Evolutionary conservation across 1,140 invertebrate genomes (phyloP), one percentile per base, ranked within the genome.

Genomic region (Micrasema minimum): DNA sequence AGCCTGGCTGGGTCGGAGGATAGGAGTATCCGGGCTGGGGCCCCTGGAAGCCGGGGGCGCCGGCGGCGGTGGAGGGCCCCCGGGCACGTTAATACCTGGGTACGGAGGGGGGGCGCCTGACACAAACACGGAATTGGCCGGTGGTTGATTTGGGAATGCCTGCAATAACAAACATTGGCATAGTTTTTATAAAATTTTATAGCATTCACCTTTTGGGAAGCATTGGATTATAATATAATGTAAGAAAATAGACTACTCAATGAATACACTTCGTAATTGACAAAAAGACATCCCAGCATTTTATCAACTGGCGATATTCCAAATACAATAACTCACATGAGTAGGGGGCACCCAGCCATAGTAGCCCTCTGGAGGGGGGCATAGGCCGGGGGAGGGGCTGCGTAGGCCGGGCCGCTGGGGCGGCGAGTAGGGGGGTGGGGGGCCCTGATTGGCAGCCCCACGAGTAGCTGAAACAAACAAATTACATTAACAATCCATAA

Each of bases 41-140:
- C 7, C 26, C 26, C 26, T 31, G 26, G 26, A 31, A 31, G 26
- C 26, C 26, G 26, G n/a, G n/a, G n/a, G n/a, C n/a, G 26, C 26
- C 26, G 2, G 26, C 7, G 69, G 18, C 22, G 45, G 20, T 66
- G 59, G 37, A 20, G 51, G 71, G 23, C 50, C 61, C 4, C 69
- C 67, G 16, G 43, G 51, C 66, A 65, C 50, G 66, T 84, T 87
- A 74, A 97, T 91, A 46, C 96, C 96, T 48, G 96, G 95, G 85
- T 98, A 98, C 0, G 96, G 96, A 65, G 96, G 96, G n/a, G 96
- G 96, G 78, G 90, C 93, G 77, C 95, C 92, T 7, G 91, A 94
- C 88, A 96, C 94, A 78, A 90, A 99, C 3, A 99, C 95, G 46
- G 90, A 90, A 79, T 95, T 93, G 37, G 92, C 92, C 87, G 89